These are phyloP conservation scores for Pterocles gutturalis DNA, from an alignment of 2,113 vertebrate species.

Conservation along the genomic window DNA sequence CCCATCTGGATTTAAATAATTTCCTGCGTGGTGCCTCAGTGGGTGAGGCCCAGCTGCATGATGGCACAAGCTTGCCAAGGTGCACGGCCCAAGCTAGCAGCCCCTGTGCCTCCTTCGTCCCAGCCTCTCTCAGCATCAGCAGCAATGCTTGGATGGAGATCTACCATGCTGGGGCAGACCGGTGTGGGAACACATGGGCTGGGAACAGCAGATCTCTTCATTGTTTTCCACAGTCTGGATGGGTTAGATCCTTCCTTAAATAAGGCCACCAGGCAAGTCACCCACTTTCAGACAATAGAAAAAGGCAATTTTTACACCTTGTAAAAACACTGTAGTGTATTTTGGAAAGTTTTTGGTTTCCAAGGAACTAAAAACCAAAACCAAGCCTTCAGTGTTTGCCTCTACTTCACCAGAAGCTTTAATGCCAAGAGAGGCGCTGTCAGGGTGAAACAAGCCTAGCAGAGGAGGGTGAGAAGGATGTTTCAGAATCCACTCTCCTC, in stretches of 20 bases:
- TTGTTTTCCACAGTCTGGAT: background rate
- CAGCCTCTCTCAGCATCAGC: background rate
- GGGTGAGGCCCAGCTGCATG: background rate
- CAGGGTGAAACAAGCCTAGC: background rate
- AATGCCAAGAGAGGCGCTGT: background rate
- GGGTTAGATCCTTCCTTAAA: background rate
- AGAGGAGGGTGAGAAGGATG: background rate
- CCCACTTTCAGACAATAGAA: background rate
- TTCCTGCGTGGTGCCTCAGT: background rate
- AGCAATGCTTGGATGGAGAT: accelerated
- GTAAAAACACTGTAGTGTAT: background rate
- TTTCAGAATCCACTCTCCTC: background rate
- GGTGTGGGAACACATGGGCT: accelerated
- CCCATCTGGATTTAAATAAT: background rate
- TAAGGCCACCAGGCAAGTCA: background rate
- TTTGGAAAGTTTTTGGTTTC: background rate
- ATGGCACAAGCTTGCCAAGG: background rate
- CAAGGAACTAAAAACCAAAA: background rate
- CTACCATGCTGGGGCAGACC: accelerated
- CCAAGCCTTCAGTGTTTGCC: background rate
- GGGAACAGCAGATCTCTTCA: background rate
- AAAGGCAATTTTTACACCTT: background rate
- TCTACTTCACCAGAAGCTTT: background rate
- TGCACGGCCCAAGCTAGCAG: background rate
- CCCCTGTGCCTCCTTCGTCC: background rate